Evolutionary conservation across 2,888 invertebrate species (phyloP).

Genomic region (Phaonia tiefii): DNA sequence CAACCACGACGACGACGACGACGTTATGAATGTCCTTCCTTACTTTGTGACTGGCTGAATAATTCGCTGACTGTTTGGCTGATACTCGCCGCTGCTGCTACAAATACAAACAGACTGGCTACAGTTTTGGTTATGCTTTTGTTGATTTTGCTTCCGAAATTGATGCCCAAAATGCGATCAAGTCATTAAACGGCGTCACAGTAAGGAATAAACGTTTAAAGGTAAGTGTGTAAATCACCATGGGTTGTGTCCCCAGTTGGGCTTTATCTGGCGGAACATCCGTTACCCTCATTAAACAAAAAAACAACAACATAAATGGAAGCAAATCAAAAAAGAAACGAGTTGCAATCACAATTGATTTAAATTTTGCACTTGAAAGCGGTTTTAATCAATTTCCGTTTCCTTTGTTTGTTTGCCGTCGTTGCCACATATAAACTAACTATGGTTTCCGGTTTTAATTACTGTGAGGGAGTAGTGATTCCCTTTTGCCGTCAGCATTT

Average conservation of each 20-base stretch:
- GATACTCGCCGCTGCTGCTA: background rate
- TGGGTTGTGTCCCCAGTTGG: too few relatives aligned
- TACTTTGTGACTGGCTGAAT: background rate
- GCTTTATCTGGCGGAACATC: background rate
- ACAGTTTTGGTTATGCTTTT: slow-evolving; percentile 98
- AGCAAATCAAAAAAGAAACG: background rate
- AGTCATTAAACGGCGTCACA: slow-evolving; percentile 92
- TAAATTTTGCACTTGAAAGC: slow-evolving; percentile 57
- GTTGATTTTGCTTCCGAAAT: slow-evolving; percentile 93
- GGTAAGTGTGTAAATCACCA: slow-evolving; percentile 81
- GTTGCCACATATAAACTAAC: slow-evolving; percentile 7
- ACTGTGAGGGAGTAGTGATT: slow-evolving; percentile 2
- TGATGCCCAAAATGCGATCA: slow-evolving; percentile 93
- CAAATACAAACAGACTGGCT: slow-evolving; percentile 88
- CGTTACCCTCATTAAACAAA: background rate
- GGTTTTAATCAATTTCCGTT: slow-evolving; percentile 56
- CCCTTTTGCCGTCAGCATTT: background rate
- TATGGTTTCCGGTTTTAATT: slow-evolving; percentile 44
- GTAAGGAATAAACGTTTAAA: slow-evolving; percentile 95
- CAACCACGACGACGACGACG: slow-evolving; percentile 25
- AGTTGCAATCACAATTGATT: slow-evolving; percentile 47
- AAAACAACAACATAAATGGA: too few relatives aligned
- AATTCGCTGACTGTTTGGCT: background rate
- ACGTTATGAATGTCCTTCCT: background rate
- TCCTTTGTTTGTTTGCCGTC: slow-evolving; percentile 25